These are phyloP conservation scores for Romanogobio albipinnatus DNA, from an alignment of 2,113 vertebrate species.

Conservation along the genomic window DNA sequence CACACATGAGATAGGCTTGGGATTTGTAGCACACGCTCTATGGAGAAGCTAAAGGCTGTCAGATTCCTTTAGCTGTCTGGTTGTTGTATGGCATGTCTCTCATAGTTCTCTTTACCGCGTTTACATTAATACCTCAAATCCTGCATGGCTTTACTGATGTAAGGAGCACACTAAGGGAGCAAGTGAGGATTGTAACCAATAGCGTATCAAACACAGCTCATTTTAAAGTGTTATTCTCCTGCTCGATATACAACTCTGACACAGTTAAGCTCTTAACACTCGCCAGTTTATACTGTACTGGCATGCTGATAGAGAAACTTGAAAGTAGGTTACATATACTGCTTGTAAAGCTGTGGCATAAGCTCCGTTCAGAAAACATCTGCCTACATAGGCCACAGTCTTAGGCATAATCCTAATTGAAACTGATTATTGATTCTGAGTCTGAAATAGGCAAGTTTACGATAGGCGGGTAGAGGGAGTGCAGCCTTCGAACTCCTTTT, in stretches of 20 bases:
- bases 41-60: background rate
- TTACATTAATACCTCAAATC: background rate
- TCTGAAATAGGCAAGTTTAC: background rate
- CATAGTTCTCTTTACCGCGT: background rate
- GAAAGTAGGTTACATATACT: background rate
- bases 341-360: background rate
- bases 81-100: background rate
- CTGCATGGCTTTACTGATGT: background rate
- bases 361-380: background rate
- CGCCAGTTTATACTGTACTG: background rate
- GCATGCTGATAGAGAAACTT: background rate
- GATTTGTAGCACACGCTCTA: background rate
- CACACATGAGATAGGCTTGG: background rate
- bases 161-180: background rate
- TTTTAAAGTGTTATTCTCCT: background rate
- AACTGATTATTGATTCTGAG: background rate
- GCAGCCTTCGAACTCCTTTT: too few species aligned
- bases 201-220: background rate
- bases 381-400: background rate
- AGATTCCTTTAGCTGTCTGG: background rate
- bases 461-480: too few species aligned
- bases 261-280: background rate
- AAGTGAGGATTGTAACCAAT: background rate
- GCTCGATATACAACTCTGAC: constrained; percentile 6
- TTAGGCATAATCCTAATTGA: background rate